phyloP scores from a whole-genome alignment of 2,888 invertebrate species.

The Thymelicus acteon region DNA sequence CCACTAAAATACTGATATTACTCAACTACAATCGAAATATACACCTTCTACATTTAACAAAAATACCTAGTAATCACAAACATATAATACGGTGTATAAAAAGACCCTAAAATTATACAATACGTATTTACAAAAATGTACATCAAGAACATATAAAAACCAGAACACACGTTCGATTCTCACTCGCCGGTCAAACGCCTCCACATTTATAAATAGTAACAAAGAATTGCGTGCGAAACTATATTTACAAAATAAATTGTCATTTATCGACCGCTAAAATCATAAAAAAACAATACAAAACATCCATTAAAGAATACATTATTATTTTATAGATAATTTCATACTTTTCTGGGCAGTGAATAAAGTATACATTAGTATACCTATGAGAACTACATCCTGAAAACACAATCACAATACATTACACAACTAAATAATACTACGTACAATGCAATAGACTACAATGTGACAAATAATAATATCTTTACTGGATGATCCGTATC shows the following conservation, averaged over 20 bases:
- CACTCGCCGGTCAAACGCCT: conserved; percentile 57
- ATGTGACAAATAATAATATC: conserved; percentile 42
- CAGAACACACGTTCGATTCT: conserved; percentile 50
- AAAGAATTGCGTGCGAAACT: conserved; percentile 54
- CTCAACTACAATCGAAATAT: conserved; percentile 63
- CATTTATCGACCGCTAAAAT: conserved; percentile 58
- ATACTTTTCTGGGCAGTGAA: conserved; percentile 66
- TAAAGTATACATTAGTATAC: conserved; percentile 34
- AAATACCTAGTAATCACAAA: conserved; percentile 63
- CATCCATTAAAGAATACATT: conserved; percentile 50
- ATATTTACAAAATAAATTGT: conserved; percentile 73
- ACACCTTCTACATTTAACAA: conserved; percentile 59
- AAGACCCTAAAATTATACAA: conserved; percentile 50
- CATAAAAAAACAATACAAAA: conserved; percentile 58
- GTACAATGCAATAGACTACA: conserved; percentile 41
- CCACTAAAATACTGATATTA: conserved; percentile 71
- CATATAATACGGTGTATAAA: conserved; percentile 60
- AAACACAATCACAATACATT: conserved; percentile 33
- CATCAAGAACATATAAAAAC: conserved; percentile 53
- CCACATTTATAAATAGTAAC: conserved; percentile 64
- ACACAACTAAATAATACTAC: conserved; percentile 36
- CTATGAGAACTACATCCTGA: conserved; percentile 42
- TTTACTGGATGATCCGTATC: conserved; percentile 48
- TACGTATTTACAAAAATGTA: conserved; percentile 71
- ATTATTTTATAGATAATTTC: conserved; percentile 51